Evolutionary conservation across 1,140 invertebrate genomes (phyloP), one percentile per base, ranked within the genome.

Genomic region (Nephotettix cincticeps): DNA sequence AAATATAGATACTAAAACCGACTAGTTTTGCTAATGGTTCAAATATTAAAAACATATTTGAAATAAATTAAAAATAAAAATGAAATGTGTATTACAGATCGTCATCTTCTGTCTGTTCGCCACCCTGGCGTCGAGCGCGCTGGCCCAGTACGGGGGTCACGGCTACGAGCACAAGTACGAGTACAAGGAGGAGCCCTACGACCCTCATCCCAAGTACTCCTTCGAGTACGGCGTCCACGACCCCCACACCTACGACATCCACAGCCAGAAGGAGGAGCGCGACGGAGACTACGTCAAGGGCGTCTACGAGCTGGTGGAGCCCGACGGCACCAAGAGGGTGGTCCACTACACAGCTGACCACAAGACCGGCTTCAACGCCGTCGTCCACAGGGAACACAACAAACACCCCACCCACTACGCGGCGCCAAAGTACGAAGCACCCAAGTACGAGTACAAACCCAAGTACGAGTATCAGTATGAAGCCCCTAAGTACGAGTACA

Each of bases 321-420:
- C 83, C 6, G 82, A 80, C 66, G 84, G 84, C 1, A 78, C 79
- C 70, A 76, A 84, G 21, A 79, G 84, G 58, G 78, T 79, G 25
- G 90, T 92, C 77, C 87, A 87, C 0, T 80, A 85, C 72, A 92
- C 87, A 28, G 90, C 91, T 58, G 89, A 90, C 79, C 87, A 87
- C 72, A 90, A 90, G 78, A 85, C 86, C 77, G 85, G 86, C 17
- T 84, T 85, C 30, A 79, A 83, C 70, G 84, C 84, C 72, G 78
- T 81, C 64, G 83, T 83, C 43, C 66, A 68, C 19, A 74, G 40
- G n/a, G 66, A 68, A 27, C 29, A 40, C n/a, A 40, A 54, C 47
- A 4, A 54, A n/a, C 47, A 54, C 23, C 47, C 47, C 19, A 4
- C 4, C 17, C 47, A 54, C 47, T 54, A 54, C 47, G 23, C 4